phyloP scores from a whole-genome alignment of 2,888 invertebrate species.

The Catocala fraxini region DNA sequence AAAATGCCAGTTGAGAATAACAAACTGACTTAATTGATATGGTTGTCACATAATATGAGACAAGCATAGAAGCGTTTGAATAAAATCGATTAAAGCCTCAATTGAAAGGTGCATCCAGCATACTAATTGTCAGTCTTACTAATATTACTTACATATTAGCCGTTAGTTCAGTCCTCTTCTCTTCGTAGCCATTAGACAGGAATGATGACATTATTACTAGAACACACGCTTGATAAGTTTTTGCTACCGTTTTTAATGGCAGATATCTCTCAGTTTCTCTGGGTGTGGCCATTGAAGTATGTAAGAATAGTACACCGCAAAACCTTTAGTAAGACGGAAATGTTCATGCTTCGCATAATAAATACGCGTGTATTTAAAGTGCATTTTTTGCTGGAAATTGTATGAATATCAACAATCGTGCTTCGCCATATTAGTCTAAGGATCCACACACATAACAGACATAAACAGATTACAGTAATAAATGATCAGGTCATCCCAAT shows the following conservation, averaged over 20 bases:
- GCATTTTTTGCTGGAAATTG: background rate
- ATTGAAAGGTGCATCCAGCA: background rate
- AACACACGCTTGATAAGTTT: slow-evolving; percentile 36
- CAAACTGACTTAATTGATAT: background rate
- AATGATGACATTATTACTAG: slow-evolving; percentile 48
- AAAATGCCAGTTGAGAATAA: too few species aligned
- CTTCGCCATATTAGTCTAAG: too few species aligned
- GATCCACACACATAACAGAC: background rate
- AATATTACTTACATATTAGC: background rate
- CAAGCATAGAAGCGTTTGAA: slow-evolving; percentile 1
- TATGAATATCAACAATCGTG: too few species aligned
- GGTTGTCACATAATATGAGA: slow-evolving; percentile 1
- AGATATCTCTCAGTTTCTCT: slow-evolving; percentile 46
- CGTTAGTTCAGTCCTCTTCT: slow-evolving; percentile 2
- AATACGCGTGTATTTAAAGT: slow-evolving; percentile 5
- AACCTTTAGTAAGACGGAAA: slow-evolving; percentile 22
- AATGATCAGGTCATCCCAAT: too few species aligned
- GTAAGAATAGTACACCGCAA: slow-evolving; percentile 21
- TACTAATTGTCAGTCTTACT: slow-evolving; percentile 4
- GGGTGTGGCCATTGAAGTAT: slow-evolving; percentile 35
- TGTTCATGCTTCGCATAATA: slow-evolving; percentile 23
- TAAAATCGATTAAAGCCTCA: slow-evolving; percentile 2
- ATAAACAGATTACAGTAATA: too few species aligned
- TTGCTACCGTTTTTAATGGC: slow-evolving; percentile 32
- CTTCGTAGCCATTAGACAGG: slow-evolving; percentile 39